phyloP scores from a whole-genome alignment of 2,888 invertebrate species.

The Drosophila parthenogenetica region DNA sequence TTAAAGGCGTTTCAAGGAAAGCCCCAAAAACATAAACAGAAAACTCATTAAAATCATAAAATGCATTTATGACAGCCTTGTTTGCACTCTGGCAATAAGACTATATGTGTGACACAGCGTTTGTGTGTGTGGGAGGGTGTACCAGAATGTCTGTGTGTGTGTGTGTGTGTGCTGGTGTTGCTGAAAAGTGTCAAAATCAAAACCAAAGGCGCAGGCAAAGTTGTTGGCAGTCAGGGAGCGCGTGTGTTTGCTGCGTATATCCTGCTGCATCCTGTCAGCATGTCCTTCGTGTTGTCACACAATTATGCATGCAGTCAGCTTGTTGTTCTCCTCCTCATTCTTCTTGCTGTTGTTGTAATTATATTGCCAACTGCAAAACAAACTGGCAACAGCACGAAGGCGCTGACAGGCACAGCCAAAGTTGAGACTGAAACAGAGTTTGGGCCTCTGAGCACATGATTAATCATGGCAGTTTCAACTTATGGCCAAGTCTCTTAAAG shows the following conservation, averaged over 20 bases:
- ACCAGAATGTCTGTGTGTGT: neutral
- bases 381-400: slow-evolving; percentile 67
- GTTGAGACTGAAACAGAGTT: slow-evolving; percentile 3
- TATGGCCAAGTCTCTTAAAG: slow-evolving; percentile 46
- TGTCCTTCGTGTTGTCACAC: slow-evolving; percentile 71
- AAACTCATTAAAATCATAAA: slow-evolving; percentile 81
- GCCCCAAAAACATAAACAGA: slow-evolving; percentile 67
- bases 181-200: slow-evolving; percentile 78
- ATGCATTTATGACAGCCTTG: slow-evolving; percentile 78
- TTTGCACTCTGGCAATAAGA: slow-evolving; percentile 74
- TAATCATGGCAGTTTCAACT: slow-evolving; percentile 78
- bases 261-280: slow-evolving; percentile 51
- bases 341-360: slow-evolving; percentile 71
- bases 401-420: slow-evolving; percentile 26
- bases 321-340: slow-evolving; percentile 30
- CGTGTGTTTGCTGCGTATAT: slow-evolving; percentile 50
- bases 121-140: neutral
- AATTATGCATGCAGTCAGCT: slow-evolving; percentile 72
- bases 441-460: slow-evolving; percentile 53
- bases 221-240: slow-evolving; percentile 49
- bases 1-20: slow-evolving; percentile 31
- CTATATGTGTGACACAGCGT: slow-evolving; percentile 14
- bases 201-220: slow-evolving; percentile 70
- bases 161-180: slow-evolving; percentile 24
- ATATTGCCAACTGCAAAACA: slow-evolving; percentile 68